Evolutionary conservation across 2,797 vertebrate species (phyloP), one percentile per base, ranked within the genome.

Genomic region (Semotilus atromaculatus): DNA sequence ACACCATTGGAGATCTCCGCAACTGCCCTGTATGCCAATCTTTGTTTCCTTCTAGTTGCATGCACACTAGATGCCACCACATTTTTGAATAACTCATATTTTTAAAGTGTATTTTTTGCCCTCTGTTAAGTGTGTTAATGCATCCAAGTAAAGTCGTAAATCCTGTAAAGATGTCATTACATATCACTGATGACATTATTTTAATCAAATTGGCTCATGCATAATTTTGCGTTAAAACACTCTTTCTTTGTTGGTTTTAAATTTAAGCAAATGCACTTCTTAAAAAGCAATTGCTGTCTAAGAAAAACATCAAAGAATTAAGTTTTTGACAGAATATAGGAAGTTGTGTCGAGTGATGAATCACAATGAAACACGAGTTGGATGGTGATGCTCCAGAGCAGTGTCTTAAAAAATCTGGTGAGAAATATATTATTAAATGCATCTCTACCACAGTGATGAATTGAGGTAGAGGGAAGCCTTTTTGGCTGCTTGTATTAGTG

Each of bases 1-100:
- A 97, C 92, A 99, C 97, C 89, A 93, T 96, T 10, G 98, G 97
- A 88, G 98, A 99, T 92, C 97, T 96, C 84, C 95, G 98, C 68
- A 98, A 96, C 88, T 99, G 98, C 89, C 98, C 98, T 86, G 98
- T 99, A 93, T 90, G 96, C 95, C 3, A 31, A n/a, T n/a, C 29
- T 53, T n/a, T 71, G 9, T 72, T 26, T 26, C 4, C 18, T 62
- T 70, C 23, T 16, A 38, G 23, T 67, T 53, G 60, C 34, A 67
- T 64, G 55, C 23, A 26, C 31, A 16, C 10, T 2, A 53, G 13
- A 62, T 72, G 16, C 7, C 23, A 7, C 21, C 1, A 53, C 9
- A 62, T 55, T 38, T 72, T 4, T 73, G 38, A 58, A 60, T 19
- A 31, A 66, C 64, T 51, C 21, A 45, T 34, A 43, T 53, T 36